These are phyloP conservation scores for Glaucomys volans DNA, from an alignment of 2,113 vertebrate genomes.

Conservation along the genomic window DNA sequence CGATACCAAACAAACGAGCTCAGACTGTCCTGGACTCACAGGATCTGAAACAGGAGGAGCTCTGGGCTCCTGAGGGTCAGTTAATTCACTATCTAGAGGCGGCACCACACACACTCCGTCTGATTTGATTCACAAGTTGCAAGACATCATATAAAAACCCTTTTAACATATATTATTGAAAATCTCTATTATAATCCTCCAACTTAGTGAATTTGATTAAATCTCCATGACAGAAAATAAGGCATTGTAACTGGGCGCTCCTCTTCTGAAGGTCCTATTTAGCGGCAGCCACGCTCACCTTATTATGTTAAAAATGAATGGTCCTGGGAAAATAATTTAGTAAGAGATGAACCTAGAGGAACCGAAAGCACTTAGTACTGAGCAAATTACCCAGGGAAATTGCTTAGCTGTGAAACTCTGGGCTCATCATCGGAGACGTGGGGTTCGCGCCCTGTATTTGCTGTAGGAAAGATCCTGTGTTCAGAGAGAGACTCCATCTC, in stretches of 20 bases:
- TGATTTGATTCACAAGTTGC: constrained; percentile 79
- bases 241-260: constrained; percentile 77
- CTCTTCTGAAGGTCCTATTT: constrained; percentile 71
- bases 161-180: constrained; percentile 86
- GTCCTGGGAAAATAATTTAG: constrained; percentile 88
- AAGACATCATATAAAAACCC: constrained; percentile 83
- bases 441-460: constrained; percentile 85
- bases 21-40: constrained; percentile 55
- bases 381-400: constrained; percentile 88
- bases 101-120: constrained; percentile 68
- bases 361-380: constrained; percentile 84
- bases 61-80: constrained; percentile 66
- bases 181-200: constrained; percentile 80
- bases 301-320: constrained; percentile 84
- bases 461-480: constrained; percentile 82
- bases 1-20: constrained; percentile 73
- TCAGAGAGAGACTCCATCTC: constrained; percentile 85
- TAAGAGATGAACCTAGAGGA: constrained; percentile 86
- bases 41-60: not conserved
- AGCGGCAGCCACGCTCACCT: constrained; percentile 54
- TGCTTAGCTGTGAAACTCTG: constrained; percentile 87
- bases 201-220: constrained; percentile 86
- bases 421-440: constrained; percentile 87
- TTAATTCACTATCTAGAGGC: constrained; percentile 67
- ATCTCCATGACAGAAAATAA: constrained; percentile 83